Conservation (phyloP, 2,888 invertebrate genomes). For the Nomada fucata region DNA sequence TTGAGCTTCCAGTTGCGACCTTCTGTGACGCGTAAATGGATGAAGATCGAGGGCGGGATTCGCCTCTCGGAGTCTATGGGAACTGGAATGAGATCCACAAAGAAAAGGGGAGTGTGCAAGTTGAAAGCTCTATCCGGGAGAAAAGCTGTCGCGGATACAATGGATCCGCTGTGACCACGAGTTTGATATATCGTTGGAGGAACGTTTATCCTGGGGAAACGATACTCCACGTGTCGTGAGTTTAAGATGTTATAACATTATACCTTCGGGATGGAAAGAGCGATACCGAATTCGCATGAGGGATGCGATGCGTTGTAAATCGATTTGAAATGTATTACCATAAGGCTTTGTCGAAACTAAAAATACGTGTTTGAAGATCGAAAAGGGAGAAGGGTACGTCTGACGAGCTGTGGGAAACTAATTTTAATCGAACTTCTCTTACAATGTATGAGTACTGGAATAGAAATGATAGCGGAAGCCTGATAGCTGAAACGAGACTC, state of each 20-base stretch:
- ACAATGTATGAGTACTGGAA: too few species aligned
- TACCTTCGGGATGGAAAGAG: background rate
- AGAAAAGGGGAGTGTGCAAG: background rate
- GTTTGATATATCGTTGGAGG: conserved; percentile 7
- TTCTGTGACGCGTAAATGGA: conserved; percentile 30
- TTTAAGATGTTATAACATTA: background rate
- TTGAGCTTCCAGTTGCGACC: background rate
- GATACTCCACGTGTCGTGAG: background rate
- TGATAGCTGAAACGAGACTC: background rate
- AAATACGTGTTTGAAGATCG: too few species aligned
- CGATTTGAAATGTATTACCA: background rate
- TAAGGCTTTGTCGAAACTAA: too few species aligned
- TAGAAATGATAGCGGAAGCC: too few species aligned
- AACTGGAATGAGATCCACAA: conserved; percentile 22
- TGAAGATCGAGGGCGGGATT: conserved; percentile 7
- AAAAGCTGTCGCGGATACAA: background rate
- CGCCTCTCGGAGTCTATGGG: conserved; percentile 20
- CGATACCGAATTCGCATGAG: background rate
- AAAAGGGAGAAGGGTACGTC: too few species aligned
- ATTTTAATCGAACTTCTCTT: too few species aligned
- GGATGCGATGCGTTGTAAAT: background rate
- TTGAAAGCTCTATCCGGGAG: conserved; percentile 20
- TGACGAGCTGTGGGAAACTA: too few species aligned
- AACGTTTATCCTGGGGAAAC: background rate
- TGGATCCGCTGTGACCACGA: background rate